phyloP scores from a whole-genome alignment of 1,140 invertebrate species.

The Goniozus legneri region DNA sequence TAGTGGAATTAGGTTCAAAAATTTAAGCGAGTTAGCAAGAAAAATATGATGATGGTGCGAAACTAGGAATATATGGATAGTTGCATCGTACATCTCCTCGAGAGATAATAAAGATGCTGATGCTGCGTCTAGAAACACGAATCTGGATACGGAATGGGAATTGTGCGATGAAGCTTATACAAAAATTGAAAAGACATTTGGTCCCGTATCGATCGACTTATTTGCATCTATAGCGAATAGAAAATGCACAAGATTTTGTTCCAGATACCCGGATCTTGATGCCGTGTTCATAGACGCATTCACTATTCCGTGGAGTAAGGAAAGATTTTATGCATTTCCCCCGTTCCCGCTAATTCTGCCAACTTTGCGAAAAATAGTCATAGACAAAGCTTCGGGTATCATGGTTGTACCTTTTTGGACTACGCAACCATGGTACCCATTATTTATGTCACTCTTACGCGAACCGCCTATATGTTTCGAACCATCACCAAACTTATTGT shows the following conservation, averaged over 20 bases:
- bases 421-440: neutral
- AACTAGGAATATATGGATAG: conserved; percentile 17
- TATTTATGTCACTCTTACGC: neutral
- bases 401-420: neutral
- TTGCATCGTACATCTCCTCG: conserved; percentile 23
- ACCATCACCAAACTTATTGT: too few species aligned
- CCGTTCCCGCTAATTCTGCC: conserved; percentile 19
- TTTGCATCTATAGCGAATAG: conserved; percentile 25
- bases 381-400: neutral
- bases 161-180: conserved; percentile 4
- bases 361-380: neutral
- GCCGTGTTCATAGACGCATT: conserved; percentile 25
- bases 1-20: conserved; percentile 20
- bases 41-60: conserved; percentile 26
- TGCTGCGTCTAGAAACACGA: conserved; percentile 12
- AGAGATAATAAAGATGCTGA: conserved; percentile 21
- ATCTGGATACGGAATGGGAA: conserved; percentile 8
- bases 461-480: neutral
- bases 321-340: conserved; percentile 31
- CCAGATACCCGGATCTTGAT: conserved; percentile 25
- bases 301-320: conserved; percentile 21
- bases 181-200: conserved; percentile 4
- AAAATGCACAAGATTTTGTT: conserved; percentile 28
- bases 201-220: conserved; percentile 20
- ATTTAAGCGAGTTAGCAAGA: conserved; percentile 16